Evolutionary conservation across 2,888 invertebrate species (phyloP).

Genomic region (Polymixis lichenea): DNA sequence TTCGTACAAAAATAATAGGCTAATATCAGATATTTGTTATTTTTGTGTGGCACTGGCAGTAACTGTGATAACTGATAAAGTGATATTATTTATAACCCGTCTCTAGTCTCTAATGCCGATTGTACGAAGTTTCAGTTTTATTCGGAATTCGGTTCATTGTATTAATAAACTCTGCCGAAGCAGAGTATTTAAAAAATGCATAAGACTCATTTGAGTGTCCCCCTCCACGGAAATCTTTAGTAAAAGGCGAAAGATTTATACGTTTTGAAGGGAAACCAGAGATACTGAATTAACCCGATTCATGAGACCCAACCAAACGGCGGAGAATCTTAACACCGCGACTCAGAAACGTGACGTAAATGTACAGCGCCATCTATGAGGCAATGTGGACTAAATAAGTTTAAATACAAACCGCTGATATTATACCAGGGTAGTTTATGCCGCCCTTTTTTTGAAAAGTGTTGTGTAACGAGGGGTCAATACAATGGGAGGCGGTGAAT

Average conservation of each 20-base stretch:
- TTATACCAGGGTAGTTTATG: too few species aligned
- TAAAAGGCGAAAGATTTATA: conserved; percentile 95
- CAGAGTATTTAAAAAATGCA: conserved; percentile 36
- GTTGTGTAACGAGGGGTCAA: too few species aligned
- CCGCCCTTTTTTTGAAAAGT: neutral
- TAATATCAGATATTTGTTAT: too few species aligned
- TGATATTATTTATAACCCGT: too few species aligned
- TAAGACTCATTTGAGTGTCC: conserved; percentile 93
- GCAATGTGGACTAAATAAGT: neutral
- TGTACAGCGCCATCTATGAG: neutral
- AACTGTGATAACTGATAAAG: too few species aligned
- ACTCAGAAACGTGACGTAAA: neutral
- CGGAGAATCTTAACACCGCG: neutral
- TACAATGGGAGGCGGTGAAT: too few species aligned
- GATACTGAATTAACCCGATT: conserved; percentile 57
- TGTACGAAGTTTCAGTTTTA: too few species aligned
- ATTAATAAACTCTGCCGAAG: conserved; percentile 32
- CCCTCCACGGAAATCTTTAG: conserved; percentile 95
- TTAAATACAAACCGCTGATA: neutral
- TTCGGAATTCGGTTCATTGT: too few species aligned
- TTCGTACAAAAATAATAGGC: too few species aligned
- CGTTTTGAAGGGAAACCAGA: conserved; percentile 93
- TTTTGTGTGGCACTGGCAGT: too few species aligned
- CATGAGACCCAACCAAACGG: neutral
- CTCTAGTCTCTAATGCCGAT: too few species aligned